Evolutionary conservation across 2,888 invertebrate genomes (phyloP), one percentile per base, ranked within the genome.

Genomic region (Andricus curvator): DNA sequence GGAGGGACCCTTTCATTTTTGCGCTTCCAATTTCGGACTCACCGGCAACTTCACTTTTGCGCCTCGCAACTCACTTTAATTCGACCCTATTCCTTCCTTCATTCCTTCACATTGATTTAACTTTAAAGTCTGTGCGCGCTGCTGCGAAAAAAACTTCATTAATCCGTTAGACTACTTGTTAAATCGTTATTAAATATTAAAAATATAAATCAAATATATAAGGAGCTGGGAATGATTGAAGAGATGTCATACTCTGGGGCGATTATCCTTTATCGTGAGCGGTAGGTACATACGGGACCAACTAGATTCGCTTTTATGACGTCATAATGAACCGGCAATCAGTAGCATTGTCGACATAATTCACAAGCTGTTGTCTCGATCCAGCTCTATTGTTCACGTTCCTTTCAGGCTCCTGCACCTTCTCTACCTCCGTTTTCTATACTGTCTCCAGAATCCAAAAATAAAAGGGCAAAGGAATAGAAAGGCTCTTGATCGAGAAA

Each of bases 321-420:
- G 92, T 92, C 92, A 92, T 91, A 92, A 92, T 91, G 90, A 91
- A 91, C 86, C 90, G 86, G 85, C 92, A 92, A 92, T 92, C 92
- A 92, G 90, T 88, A 88, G 92, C 90, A 92, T 92, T 91, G 91
- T 92, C 92, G 90, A 90, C 90, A 90, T 92, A 92, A 92, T 92
- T 92, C 90, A 88, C 90, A 88, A 83, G 87, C 87, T 87, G 90
- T 90, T 90, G 90, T 91, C 91, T 92, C 88, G 88, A 87, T 87
- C 85, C 85, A 84, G 84, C 85, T 83, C 86, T 77, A 88, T 88
- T 89, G 87, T 88, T 86, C 86, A 84, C 84, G 82, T 85, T 88
- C 82, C 86, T 88, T 87, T 86, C 85, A 81, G 80, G 78, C 78
- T 81, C 78, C 82, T 82, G 83, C 83, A 84, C 81, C 85, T 83